Conservation (phyloP, 2,888 invertebrate genomes). For the Lithophane socia region DNA sequence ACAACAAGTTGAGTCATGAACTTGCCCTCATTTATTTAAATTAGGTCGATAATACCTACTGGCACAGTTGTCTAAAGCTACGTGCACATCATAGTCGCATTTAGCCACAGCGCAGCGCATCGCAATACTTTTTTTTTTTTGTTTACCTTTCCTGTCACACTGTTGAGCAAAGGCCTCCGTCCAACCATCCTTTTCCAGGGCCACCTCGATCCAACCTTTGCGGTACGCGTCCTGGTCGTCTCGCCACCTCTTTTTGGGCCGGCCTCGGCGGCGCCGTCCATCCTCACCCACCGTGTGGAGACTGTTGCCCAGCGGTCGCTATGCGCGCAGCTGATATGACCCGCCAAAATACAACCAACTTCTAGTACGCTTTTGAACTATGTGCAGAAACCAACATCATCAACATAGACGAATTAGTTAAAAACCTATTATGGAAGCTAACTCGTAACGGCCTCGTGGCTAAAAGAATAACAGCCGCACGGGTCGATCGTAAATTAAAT, state of each 20-base stretch:
- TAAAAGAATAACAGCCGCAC: neutral
- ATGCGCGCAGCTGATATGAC: too few species aligned
- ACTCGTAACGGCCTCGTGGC: neutral
- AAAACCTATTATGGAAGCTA: neutral
- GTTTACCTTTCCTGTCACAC: too few species aligned
- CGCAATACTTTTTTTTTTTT: too few species aligned
- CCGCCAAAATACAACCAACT: neutral
- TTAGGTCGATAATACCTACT: conserved; percentile 2
- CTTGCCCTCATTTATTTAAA: conserved; percentile 9
- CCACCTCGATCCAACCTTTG: too few species aligned
- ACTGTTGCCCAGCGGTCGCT: too few species aligned
- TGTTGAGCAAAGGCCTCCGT: too few species aligned
- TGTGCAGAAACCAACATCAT: neutral
- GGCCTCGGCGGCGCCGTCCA: too few species aligned
- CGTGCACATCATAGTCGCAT: neutral
- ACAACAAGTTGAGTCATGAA: conserved; percentile 16
- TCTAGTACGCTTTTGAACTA: neutral
- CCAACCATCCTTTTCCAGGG: too few species aligned
- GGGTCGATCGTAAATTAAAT: too few species aligned
- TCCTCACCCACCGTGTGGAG: too few species aligned
- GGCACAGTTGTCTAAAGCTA: neutral
- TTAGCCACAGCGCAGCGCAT: neutral
- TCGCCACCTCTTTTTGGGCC: too few species aligned
- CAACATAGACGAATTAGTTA: neutral
- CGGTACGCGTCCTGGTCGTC: too few species aligned